Evolutionary conservation across 2,113 vertebrate species (phyloP).

Genomic region (Odontesthes bonariensis): DNA sequence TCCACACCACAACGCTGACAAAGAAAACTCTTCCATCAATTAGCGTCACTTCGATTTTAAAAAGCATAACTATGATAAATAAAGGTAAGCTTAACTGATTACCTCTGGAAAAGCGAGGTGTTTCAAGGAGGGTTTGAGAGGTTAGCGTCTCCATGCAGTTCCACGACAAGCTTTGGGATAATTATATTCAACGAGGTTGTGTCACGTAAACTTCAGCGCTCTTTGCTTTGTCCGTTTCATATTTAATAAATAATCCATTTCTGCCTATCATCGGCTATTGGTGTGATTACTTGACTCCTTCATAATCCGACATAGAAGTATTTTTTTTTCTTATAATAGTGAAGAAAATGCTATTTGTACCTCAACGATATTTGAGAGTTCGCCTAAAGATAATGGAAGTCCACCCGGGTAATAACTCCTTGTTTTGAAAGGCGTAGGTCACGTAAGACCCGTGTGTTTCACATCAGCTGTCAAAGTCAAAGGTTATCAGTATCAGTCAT

Average conservation of each 20-base stretch:
- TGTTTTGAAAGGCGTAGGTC: not conserved
- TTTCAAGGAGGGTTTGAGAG: not conserved
- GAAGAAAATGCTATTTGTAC: not conserved
- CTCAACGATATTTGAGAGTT: too few relatives aligned
- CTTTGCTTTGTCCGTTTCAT: not conserved
- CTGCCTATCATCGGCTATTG: not conserved
- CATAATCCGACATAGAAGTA: too few relatives aligned
- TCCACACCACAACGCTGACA: not conserved
- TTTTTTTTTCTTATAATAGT: not conserved
- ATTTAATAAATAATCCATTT: not conserved
- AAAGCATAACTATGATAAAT: not conserved
- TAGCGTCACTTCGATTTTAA: not conserved
- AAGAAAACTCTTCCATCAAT: not conserved
- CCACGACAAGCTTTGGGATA: not conserved
- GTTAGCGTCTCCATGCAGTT: not conserved
- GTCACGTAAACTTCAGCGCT: not conserved
- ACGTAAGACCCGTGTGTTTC: not conserved
- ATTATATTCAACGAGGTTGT: not conserved
- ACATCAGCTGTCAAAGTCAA: slow-evolving; percentile 40
- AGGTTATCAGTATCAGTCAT: slow-evolving; percentile 47
- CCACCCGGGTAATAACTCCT: not conserved
- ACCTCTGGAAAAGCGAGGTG: not conserved
- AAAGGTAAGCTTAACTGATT: not conserved
- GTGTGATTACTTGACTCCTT: too few relatives aligned
- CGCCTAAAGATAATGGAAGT: not conserved